Conservation (phyloP, 2,797 vertebrate genomes). For the Chrysocyon brachyurus region DNA sequence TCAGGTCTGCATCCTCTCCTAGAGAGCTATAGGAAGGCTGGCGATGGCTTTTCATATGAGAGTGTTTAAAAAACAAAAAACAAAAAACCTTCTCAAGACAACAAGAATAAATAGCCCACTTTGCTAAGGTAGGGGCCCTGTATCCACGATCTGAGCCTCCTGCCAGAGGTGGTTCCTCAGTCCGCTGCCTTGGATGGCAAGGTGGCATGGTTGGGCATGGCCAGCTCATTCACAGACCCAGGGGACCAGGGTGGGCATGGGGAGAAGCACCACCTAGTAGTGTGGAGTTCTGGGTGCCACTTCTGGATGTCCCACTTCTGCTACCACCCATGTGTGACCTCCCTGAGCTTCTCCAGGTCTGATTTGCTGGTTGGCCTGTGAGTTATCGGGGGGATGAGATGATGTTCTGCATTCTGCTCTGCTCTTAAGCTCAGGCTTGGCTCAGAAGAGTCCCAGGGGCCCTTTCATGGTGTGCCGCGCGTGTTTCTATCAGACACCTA, state of each 20-base stretch:
- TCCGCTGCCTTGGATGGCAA: not conserved
- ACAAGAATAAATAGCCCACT: not conserved
- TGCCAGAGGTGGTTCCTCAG: not conserved
- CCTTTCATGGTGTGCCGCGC: not conserved
- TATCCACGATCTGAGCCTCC: too few relatives aligned
- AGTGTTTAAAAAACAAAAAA: not conserved
- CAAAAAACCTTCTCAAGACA: not conserved
- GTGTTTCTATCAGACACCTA: not conserved
- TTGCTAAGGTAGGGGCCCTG: not conserved
- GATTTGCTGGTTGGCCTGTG: not conserved
- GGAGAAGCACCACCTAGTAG: not conserved
- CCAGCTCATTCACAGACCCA: not conserved
- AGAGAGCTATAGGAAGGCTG: not conserved
- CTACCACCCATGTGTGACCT: not conserved
- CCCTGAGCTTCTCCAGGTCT: not conserved
- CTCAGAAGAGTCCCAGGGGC: not conserved
- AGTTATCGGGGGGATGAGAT: not conserved
- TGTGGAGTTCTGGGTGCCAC: not conserved
- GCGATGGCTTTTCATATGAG: not conserved
- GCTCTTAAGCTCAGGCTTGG: not conserved
- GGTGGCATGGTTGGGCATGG: accelerated
- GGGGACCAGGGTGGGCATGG: not conserved
- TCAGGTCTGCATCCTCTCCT: not conserved
- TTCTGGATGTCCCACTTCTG: not conserved
- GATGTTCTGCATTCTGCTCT: not conserved